These are phyloP conservation scores for Nymphalis c-album DNA, from an alignment of 2,888 invertebrate genomes.

Conservation along the genomic window DNA sequence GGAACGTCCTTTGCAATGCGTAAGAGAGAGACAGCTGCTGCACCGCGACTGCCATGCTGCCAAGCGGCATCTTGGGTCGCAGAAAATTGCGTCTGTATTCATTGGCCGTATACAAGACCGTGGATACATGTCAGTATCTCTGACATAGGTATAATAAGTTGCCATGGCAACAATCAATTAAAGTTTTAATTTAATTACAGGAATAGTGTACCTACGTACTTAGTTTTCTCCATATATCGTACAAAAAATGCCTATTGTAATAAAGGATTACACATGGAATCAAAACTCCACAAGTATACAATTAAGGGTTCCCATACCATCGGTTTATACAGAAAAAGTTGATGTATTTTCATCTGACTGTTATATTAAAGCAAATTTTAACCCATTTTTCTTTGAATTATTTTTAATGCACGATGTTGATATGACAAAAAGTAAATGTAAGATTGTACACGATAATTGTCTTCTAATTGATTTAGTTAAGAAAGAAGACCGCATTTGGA, in stretches of 20 bases:
- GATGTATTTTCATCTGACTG: constrained; percentile 86
- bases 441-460: constrained; percentile 79
- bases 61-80: no score
- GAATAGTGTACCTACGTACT: not conserved
- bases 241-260: constrained; percentile 84
- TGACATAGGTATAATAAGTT: not conserved
- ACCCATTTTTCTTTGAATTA: constrained; percentile 88
- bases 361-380: constrained; percentile 87
- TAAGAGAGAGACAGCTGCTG: no score
- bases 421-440: constrained; percentile 83
- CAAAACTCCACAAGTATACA: constrained; percentile 84
- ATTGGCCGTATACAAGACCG: no score
- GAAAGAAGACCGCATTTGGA: constrained; percentile 79
- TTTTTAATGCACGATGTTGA: constrained; percentile 84
- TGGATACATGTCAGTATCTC: no score
- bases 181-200: no score
- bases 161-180: constrained; percentile 21
- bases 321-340: constrained; percentile 83
- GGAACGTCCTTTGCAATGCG: no score
- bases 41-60: no score
- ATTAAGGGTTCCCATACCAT: constrained; percentile 85
- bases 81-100: no score
- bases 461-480: constrained; percentile 86
- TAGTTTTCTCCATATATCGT: not conserved
- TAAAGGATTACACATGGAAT: constrained; percentile 89